Evolutionary conservation across 2,113 vertebrate genomes (phyloP), one percentile per base, ranked within the genome.

Genomic region (Dendropsophus ebraccatus): DNA sequence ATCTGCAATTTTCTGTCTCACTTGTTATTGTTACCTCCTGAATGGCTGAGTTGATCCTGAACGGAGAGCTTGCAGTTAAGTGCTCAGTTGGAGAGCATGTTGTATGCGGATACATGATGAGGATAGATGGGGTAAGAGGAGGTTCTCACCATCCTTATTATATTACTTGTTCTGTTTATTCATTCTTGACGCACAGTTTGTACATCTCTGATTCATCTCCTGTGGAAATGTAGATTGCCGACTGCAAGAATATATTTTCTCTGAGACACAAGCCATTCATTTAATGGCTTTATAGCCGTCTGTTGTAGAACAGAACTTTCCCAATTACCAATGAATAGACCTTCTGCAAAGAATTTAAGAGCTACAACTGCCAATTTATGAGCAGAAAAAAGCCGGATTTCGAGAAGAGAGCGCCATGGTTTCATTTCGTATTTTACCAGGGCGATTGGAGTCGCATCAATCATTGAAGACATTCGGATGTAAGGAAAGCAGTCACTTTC

Each of bases 241-340:
- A 54, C 56, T 50, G 83, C 65, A 67, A 25, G 73, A 85, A 85
- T 85, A 73, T 85, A 78, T 54, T 85, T n/a, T 85, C 50, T 76
- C 45, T 28, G 56, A 50, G 73, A 85, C 75, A 52, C 54, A 35
- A 78, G 73, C 83, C 54, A 85, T 78, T 78, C 83, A 65, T 85
- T 78, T 78, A 78, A 69, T 85, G 74, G 75, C 14, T 85, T 77
- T 85, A 78, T 77, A 78, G 75, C 74, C 83, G 65, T 85, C 83
- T 85, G 83, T 78, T 85, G 50, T 78, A 62, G 83, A 85, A 85
- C 60, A 84, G 72, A 84, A 62, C 37, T 85, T 28, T n/a, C 58
- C 52, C 58, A 85, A 85, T 85, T 85, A 77, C 74, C 58, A 85
- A 85, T n/a, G 74, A 85, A 78, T 77, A 85, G 74, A 73, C 60